Conservation (phyloP, 2,113 vertebrate genomes). For the Circaetus cinerascens region DNA sequence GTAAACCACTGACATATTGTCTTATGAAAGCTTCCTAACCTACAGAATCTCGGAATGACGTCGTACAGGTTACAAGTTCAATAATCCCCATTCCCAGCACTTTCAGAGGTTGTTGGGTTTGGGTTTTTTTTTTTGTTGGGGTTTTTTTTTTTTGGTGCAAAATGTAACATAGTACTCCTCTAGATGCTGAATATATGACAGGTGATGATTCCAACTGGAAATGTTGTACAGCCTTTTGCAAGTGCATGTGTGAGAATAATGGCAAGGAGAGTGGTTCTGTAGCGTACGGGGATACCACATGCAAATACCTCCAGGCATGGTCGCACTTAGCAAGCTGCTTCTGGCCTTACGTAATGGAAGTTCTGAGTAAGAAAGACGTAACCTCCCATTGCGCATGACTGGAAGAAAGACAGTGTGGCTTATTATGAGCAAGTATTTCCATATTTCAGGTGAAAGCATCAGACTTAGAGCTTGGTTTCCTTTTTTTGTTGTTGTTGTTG, state of each 20-base stretch:
- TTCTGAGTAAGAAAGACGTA: not conserved
- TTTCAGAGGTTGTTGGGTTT: not conserved
- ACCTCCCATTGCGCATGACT: not conserved
- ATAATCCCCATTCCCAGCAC: not conserved
- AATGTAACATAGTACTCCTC: not conserved
- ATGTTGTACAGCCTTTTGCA: not conserved
- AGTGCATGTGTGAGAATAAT: not conserved
- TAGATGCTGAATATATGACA: not conserved
- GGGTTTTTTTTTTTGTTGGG: not conserved
- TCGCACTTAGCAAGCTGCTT: not conserved
- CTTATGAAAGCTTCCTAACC: not conserved
- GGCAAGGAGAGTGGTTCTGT: not conserved
- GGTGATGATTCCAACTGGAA: not conserved
- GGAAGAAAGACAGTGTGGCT: too few species aligned
- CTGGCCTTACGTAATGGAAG: not conserved
- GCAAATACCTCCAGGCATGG: not conserved
- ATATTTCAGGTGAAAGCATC: not conserved
- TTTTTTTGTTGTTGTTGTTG: not conserved
- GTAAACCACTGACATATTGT: too few species aligned
- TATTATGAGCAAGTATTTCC: not conserved
- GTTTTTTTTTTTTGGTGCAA: not conserved
- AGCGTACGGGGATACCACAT: rapidly evolving
- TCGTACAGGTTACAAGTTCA: not conserved
- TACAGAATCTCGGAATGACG: not conserved
- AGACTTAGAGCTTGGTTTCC: not conserved